Evolutionary conservation across 2,888 invertebrate genomes (phyloP).

Genomic region (Sinotaia quadrata): DNA sequence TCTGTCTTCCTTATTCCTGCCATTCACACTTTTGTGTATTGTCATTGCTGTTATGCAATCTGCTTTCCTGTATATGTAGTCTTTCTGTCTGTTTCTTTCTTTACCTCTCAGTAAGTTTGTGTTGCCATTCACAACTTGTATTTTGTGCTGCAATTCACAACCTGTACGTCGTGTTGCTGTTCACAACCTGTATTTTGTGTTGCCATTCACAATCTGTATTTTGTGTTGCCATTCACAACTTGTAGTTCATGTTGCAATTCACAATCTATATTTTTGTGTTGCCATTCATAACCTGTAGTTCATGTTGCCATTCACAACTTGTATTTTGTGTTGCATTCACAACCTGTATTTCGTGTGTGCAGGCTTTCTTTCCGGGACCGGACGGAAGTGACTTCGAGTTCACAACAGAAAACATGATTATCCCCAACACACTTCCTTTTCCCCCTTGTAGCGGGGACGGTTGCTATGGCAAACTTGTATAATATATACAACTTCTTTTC

Average conservation of each 20-base stretch:
- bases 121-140: too few species aligned
- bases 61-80: too few species aligned
- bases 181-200: neutral
- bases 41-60: neutral
- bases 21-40: neutral
- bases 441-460: conserved; percentile 21
- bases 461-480: conserved; percentile 27
- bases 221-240: neutral
- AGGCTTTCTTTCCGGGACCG: conserved; percentile 21
- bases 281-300: too few species aligned
- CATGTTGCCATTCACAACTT: too few species aligned
- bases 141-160: too few species aligned
- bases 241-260: neutral
- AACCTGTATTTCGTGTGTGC: neutral
- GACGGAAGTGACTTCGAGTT: conserved; percentile 29
- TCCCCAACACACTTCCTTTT: conserved; percentile 27
- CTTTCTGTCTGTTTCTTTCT: too few species aligned
- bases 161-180: too few species aligned
- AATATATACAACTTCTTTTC: too few species aligned
- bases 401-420: conserved; percentile 30
- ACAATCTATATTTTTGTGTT: too few species aligned
- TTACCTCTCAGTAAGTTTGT: too few species aligned
- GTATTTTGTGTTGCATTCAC: neutral
- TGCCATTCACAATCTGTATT: neutral
- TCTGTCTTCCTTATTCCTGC: too few species aligned